Conservation (phyloP, 2,113 vertebrate genomes). For the Brachyhypopomus occidentalis region DNA sequence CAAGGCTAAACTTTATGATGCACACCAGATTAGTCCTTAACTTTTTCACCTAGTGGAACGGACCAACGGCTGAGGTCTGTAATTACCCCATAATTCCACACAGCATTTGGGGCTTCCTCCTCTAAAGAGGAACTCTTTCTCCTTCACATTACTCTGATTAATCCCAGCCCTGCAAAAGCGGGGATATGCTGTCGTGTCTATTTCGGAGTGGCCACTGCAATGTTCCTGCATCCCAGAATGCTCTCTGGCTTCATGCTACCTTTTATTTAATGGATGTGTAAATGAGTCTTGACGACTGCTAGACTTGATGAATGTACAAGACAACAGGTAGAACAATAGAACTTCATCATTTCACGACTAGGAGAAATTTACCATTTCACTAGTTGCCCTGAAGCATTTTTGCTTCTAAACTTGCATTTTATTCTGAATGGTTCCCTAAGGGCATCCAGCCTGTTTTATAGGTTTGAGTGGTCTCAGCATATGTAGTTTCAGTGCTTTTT, state of each 20-base stretch:
- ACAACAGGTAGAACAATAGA: neutral
- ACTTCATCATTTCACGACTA: neutral
- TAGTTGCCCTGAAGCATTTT: neutral
- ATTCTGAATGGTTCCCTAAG: no score
- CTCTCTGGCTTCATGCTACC: neutral
- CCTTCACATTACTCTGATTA: slow-evolving; percentile 50
- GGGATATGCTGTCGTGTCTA: slow-evolving; percentile 36
- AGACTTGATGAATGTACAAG: slow-evolving; percentile 7
- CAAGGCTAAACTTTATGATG: slow-evolving; percentile 1
- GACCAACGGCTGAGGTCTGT: slow-evolving; percentile 24
- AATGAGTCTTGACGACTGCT: slow-evolving; percentile 13
- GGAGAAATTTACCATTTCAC: neutral
- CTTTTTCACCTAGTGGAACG: slow-evolving; percentile 13
- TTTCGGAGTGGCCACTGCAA: slow-evolving; percentile 18
- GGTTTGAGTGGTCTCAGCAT: neutral
- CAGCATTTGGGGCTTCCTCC: slow-evolving; percentile 43
- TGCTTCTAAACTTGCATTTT: neutral
- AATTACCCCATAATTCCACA: slow-evolving; percentile 48
- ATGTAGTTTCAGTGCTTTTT: slow-evolving; percentile 25
- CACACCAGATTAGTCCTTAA: neutral
- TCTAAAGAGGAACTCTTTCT: slow-evolving; percentile 37
- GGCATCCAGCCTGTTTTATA: neutral
- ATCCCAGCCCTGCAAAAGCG: slow-evolving; percentile 43
- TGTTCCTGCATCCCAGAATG: neutral
- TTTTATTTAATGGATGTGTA: slow-evolving; percentile 25